Evolutionary conservation across 2,888 invertebrate species (phyloP).

Genomic region (Harmothoe impar): DNA sequence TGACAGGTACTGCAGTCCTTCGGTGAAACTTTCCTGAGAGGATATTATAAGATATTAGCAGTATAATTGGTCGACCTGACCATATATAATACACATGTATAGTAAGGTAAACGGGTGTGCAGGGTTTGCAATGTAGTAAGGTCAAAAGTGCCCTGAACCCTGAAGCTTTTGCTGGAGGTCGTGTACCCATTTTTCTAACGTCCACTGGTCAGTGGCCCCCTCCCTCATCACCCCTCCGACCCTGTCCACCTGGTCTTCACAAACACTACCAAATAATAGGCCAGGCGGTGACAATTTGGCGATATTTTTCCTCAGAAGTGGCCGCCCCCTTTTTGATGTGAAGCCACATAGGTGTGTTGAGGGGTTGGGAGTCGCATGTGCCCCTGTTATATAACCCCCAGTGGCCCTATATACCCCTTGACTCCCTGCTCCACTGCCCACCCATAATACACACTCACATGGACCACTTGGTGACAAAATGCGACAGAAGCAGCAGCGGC

Average conservation of each 20-base stretch:
- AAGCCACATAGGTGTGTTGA: background rate
- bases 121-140: too few species aligned
- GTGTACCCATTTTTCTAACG: constrained; percentile 27
- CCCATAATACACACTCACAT: constrained; percentile 40
- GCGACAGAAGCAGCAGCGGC: background rate
- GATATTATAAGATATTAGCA: too few species aligned
- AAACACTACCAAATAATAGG: constrained; percentile 52
- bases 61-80: too few species aligned
- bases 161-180: background rate
- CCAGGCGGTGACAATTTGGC: constrained; percentile 53
- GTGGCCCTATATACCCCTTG: background rate
- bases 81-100: too few species aligned
- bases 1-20: too few species aligned
- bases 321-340: constrained; percentile 43
- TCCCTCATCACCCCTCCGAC: background rate
- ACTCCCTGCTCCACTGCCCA: constrained; percentile 8
- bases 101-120: too few species aligned
- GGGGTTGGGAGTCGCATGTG: background rate
- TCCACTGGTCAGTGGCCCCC: constrained; percentile 35
- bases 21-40: too few species aligned
- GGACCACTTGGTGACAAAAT: constrained; percentile 46
- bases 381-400: constrained; percentile 23
- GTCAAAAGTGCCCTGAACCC: too few species aligned
- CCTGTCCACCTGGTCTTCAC: constrained; percentile 38
- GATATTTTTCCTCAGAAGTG: constrained; percentile 4